phyloP scores from a whole-genome alignment of 2,888 invertebrate genomes.

The Eumerus sabulonum region DNA sequence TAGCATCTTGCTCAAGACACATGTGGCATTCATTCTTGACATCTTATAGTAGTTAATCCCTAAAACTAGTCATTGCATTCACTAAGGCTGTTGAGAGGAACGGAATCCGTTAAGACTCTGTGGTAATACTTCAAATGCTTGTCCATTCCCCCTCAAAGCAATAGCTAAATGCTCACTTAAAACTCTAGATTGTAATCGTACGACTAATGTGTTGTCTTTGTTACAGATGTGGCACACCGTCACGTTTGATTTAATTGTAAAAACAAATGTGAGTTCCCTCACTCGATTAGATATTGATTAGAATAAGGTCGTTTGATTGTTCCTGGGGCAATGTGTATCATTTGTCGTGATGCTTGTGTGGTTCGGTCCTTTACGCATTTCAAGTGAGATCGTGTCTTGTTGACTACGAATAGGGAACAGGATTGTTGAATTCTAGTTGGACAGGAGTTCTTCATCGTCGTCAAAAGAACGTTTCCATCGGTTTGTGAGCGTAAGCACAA shows the following conservation, averaged over 20 bases:
- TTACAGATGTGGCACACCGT: slow-evolving; percentile 61
- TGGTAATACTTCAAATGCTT: slow-evolving; percentile 45
- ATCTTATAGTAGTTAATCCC: slow-evolving; percentile 41
- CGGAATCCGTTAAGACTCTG: slow-evolving; percentile 34
- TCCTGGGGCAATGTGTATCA: not conserved
- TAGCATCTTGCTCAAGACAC: slow-evolving; percentile 62
- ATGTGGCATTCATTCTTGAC: slow-evolving; percentile 49
- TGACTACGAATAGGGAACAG: slow-evolving; percentile 55
- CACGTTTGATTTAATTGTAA: slow-evolving; percentile 14
- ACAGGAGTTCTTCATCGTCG: slow-evolving; percentile 74
- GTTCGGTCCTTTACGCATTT: slow-evolving; percentile 25
- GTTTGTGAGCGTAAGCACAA: slow-evolving; percentile 75
- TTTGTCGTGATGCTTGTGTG: slow-evolving; percentile 34
- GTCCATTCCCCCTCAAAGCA: not conserved
- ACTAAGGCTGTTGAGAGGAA: not conserved
- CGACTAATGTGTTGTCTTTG: slow-evolving; percentile 55
- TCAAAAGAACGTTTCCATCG: slow-evolving; percentile 72
- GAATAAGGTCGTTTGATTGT: slow-evolving; percentile 27
- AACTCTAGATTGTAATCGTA: not conserved
- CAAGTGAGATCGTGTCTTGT: slow-evolving; percentile 57
- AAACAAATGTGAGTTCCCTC: slow-evolving; percentile 8
- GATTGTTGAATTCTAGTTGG: slow-evolving; percentile 69
- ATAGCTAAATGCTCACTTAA: not conserved
- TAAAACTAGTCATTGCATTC: slow-evolving; percentile 10
- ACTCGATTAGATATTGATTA: slow-evolving; percentile 54